Evolutionary conservation across 2,888 invertebrate genomes (phyloP), one percentile per base, ranked within the genome.

Genomic region (Exocentrus adspersus): DNA sequence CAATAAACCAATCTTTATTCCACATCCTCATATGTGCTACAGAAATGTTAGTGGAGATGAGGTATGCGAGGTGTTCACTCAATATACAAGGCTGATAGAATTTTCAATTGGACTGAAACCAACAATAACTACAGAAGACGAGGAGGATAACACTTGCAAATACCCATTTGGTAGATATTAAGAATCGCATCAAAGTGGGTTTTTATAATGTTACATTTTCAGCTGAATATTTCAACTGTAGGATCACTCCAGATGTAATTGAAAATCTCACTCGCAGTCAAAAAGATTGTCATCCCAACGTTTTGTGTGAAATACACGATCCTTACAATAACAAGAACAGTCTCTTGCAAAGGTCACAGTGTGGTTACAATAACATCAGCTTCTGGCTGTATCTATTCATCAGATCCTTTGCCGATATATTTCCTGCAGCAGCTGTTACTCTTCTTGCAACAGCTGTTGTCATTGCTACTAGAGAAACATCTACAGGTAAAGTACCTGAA

Each of bases 391-490:
- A 94, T 77, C 82, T 91, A 37, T 78, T 89, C 7, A 85, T 92
- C 41, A 86, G 91, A 73, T 86, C 90, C 20, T 76, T 92, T 59
- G 91, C 90, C 0, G 94, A 94, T 76, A 89, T 92, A 48, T 92
- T 92, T 80, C 88, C 92, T 7, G 88, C 91, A 24, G 89, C 92
- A 0, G 90, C 88, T 0, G 82, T 92, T 4, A 89, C 91, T 0
- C 79, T 93, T 4, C 81, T 93, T 1, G 89, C 90, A 57, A 88
- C 92, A 0, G 91, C 92, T 0, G 88, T 92, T 43, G 91, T 93
- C n/a, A 91, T 93, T 65, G 92, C 92, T 0, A 92, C 93, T 0
- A 85, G 92, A 28, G 93, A 93, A 80, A 93, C 92, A 0, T 92
- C 92, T 0, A 86, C 90, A 16, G 92, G 70, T 70, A 56, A 60